Base-by-base conservation (phyloP, 2,888 invertebrate genomes). In the Falcaria lacertinaria region DNA sequence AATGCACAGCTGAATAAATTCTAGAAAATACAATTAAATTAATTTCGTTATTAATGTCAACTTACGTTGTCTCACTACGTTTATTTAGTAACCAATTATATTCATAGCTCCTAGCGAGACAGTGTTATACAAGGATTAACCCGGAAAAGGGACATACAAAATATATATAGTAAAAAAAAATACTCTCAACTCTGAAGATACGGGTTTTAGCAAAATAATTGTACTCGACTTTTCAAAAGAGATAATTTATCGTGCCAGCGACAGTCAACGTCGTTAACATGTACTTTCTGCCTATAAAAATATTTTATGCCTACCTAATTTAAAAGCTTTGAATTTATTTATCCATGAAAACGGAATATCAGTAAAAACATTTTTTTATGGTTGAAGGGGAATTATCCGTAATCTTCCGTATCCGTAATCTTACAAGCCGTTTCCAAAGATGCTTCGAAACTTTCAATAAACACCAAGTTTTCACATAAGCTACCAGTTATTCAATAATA, bases 401-500 rank as follows among this genome's bases (percentile, higher is more conserved):
- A n/a, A n/a, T n/a, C n/a, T n/a, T n/a, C n/a, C n/a, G n/a, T n/a
- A n/a, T n/a, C n/a, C n/a, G n/a, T n/a, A n/a, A n/a, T n/a, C n/a
- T 25, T 22, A 34, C 15, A 17, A 14, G 35, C 42, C 28, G 33
- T 42, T 37, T 42, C 32, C 42, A 42, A 33, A 17, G 37, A 42
- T 22, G 14, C 17, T 6, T 32, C n/a, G 28, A 15, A 14, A 34
- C n/a, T 36, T 19, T 8, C 19, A 17, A 36, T 14, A 19, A 37
- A 37, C 37, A 37, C 22, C 14, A 28, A 32, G 22, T 5, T n/a
- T 41, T 25, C 25, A 4, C 13, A 34, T 34, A 14, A 25, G 7
- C 33, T 34, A 41, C 35, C 14, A 32, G 15, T 19, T 17, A 19
- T 15, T 39, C 45, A 50, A 50, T 51, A 57, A 45, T 51, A 53